A percentile compares a stretch with the other conserved stretches of the same genome.
phyloP scores from a whole-genome alignment of 2,888 invertebrate genomes.

The Caenorhabditis sp. region DNA sequence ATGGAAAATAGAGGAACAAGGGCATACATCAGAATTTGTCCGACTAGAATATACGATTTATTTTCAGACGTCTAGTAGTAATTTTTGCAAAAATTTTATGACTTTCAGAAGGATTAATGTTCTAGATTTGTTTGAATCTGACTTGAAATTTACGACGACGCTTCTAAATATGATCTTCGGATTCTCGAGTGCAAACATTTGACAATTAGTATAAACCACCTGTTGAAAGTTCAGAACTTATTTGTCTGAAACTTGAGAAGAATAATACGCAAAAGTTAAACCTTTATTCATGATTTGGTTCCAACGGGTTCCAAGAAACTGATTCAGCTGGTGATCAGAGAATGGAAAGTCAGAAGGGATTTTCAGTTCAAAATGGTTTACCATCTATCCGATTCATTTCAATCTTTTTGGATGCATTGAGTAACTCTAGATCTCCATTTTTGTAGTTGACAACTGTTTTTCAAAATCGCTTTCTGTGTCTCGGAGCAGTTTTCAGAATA shows the following conservation, averaged over 20 bases:
- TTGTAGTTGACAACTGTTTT: no score
- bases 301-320: not conserved
- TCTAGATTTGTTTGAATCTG: no score
- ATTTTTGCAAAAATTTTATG: no score
- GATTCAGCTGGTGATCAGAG: not conserved
- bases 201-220: slow-evolving; percentile 4
- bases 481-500: not conserved
- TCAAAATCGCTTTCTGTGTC: no score
- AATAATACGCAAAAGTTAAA: not conserved
- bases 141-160: not conserved
- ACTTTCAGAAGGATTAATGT: no score
- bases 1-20: no score
- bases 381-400: no score
- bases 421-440: no score
- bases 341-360: not conserved
- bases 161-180: not conserved
- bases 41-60: no score
- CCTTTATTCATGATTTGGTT: not conserved
- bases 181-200: not conserved
- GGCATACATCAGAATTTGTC: not conserved
- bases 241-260: slow-evolving; percentile 4
- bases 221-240: not conserved
- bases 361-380: no score
- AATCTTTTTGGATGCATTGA: no score
- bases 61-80: no score